Percentiles rank a stretch among this genome's conserved stretches.
Conservation (phyloP, 2,888 invertebrate species). For the Leucozona laternaria region DNA sequence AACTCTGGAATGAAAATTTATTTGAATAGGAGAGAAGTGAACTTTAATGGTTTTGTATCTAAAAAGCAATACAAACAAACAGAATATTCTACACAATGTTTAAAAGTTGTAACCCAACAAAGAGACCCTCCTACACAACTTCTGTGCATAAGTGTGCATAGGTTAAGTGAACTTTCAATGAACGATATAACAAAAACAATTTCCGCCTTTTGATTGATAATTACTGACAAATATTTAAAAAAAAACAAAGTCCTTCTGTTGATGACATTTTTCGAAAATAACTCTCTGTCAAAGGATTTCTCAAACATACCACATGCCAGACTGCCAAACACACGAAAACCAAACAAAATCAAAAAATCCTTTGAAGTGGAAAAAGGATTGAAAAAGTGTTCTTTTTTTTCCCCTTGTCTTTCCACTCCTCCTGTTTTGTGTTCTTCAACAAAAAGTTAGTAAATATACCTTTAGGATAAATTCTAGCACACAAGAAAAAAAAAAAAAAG, state of each 20-base stretch:
- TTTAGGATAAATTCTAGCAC: neutral
- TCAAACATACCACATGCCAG: conserved; percentile 56
- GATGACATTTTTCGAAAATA: conserved; percentile 57
- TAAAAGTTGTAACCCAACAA: neutral
- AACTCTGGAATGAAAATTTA: conserved; percentile 3
- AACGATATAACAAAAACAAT: conserved; percentile 59
- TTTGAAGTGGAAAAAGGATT: conserved; percentile 72
- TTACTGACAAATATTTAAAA: conserved; percentile 62
- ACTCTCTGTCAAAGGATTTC: conserved; percentile 56
- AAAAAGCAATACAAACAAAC: conserved; percentile 39
- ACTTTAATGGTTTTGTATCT: conserved; percentile 41
- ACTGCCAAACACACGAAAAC: conserved; percentile 62
- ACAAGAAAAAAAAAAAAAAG: neutral
- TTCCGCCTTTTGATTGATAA: conserved; percentile 68
- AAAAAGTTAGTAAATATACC: conserved; percentile 4
- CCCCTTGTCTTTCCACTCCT: neutral
- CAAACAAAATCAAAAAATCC: conserved; percentile 43
- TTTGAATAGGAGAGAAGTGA: conserved; percentile 47
- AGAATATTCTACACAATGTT: conserved; percentile 1
- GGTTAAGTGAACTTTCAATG: neutral
- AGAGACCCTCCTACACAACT: neutral
- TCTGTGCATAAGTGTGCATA: no score
- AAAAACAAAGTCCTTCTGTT: conserved; percentile 36
- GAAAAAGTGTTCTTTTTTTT: conserved; percentile 1
- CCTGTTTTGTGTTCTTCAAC: conserved; percentile 10